Evolutionary conservation across 1,140 invertebrate genomes (phyloP), one percentile per base, ranked within the genome.

Genomic region (Euborellia annulipes): DNA sequence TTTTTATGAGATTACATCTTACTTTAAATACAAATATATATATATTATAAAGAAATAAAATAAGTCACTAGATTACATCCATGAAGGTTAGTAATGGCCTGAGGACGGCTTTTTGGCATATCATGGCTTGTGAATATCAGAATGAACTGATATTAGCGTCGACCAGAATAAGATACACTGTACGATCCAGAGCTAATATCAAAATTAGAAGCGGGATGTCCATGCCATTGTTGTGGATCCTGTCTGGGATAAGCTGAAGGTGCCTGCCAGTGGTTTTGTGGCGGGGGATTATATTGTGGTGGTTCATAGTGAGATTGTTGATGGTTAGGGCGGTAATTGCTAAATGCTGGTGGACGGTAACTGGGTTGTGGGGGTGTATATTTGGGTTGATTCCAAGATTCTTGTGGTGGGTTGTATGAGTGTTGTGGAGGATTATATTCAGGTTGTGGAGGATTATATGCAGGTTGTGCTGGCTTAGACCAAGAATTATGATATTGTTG

Each of bases 161-260:
- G 43, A 46, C 53, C 50, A 20, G 51, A 71, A 56, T 83, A 84
- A 52, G 73, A 70, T 37, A 83, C 72, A 16, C 71, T 69, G 57
- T 83, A 84, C 13, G 79, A 80, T 17, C 77, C 79, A 38, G 69
- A 69, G 54, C 63, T 69, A n/a, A 76, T 65, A 52, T 79, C 74
- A 39, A 77, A 68, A 52, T 76, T 79, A 37, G 71, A 66, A 0
- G 73, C 68, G 6, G 78, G 73, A 52, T 78, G 76, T 7, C 71
- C 72, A 45, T 62, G 54, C 49, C 55, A 49, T 53, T 52, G 45
- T 43, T 59, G 57, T 46, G 61, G 49, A 36, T 54, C 50, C 42
- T 56, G 58, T 37, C 59, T 57, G n/a, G n/a, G n/a, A 27, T 46
- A 41, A 41, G 53, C 54, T 38, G 52, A 53, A n/a, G 62, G 57